A percentile compares a stretch with the other conserved stretches of the same genome.
Evolutionary conservation across 2,113 vertebrate species (phyloP).

Genomic region (Cyprinodon tularosa): DNA sequence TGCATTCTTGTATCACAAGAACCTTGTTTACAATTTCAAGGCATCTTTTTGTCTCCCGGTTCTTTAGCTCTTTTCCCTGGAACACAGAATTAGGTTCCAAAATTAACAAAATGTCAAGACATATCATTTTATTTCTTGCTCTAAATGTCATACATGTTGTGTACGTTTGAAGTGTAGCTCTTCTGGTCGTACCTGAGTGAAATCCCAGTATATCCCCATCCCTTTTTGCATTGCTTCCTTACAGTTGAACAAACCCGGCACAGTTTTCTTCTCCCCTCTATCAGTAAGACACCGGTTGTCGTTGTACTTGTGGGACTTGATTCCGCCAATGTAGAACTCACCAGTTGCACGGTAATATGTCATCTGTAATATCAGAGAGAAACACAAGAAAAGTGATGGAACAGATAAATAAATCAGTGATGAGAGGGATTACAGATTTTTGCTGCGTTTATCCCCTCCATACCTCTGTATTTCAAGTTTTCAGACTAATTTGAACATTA

Average conservation of each 20-base stretch:
- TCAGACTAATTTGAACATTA: too few species aligned
- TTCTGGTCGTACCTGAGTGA: conserved; percentile 70
- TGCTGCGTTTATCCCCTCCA: background rate
- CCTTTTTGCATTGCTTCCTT: conserved; percentile 56
- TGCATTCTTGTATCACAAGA: conserved; percentile 66
- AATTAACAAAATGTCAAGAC: background rate
- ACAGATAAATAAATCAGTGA: background rate
- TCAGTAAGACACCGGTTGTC: conserved; percentile 70
- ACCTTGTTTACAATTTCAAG: conserved; percentile 58
- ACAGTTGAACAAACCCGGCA: conserved; percentile 66
- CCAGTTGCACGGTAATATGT: conserved; percentile 51
- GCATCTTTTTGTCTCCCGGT: conserved; percentile 71
- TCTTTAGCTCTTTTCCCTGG: conserved; percentile 72
- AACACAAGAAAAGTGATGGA: background rate
- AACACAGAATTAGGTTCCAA: conserved; percentile 29
- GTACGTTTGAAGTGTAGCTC: background rate
- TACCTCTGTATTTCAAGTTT: too few species aligned
- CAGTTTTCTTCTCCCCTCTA: conserved; percentile 13
- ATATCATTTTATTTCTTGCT: background rate
- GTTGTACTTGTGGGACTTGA: conserved; percentile 59
- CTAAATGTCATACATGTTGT: background rate
- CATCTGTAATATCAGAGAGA: conserved; percentile 10
- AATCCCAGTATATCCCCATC: conserved; percentile 74
- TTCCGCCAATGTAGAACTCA: conserved; percentile 66
- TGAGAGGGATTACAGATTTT: background rate